Conservation (phyloP, 1,140 invertebrate genomes). For the Drosophila subpulchrella region DNA sequence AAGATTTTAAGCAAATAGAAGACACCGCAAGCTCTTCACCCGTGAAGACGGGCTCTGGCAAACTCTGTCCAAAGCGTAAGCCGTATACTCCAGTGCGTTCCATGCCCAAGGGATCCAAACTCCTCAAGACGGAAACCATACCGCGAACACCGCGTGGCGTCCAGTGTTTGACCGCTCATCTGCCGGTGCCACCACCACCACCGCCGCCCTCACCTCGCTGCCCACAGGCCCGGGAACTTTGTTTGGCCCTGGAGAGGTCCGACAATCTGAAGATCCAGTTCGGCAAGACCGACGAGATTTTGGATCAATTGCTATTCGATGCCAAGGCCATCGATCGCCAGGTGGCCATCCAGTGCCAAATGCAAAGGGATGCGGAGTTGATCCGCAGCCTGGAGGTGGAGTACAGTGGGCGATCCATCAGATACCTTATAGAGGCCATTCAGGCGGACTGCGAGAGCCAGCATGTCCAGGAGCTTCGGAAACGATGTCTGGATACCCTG, state of each 20-base stretch:
- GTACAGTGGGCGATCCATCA: slow-evolving; percentile 19
- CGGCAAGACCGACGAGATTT: slow-evolving; percentile 33
- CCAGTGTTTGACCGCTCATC: slow-evolving; percentile 4
- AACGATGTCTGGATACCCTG: background rate
- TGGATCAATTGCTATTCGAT: slow-evolving; percentile 34
- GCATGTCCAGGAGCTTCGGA: background rate
- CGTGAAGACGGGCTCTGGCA: background rate
- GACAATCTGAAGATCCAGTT: slow-evolving; percentile 29
- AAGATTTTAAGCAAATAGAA: background rate
- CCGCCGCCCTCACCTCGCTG: slow-evolving; percentile 62
- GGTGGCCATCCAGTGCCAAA: slow-evolving; percentile 14
- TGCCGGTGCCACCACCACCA: slow-evolving; percentile 34
- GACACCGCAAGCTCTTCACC: background rate
- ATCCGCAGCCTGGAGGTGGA: slow-evolving; percentile 57
- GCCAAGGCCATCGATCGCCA: slow-evolving; percentile 41
- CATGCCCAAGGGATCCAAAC: background rate
- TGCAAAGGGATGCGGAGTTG: slow-evolving; percentile 45
- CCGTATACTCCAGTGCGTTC: background rate
- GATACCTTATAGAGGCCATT: slow-evolving; percentile 9
- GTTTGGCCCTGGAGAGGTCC: slow-evolving; percentile 8
- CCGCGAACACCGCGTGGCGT: background rate
- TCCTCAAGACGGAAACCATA: background rate
- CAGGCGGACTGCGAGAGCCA: slow-evolving; percentile 8
- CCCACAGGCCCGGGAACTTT: slow-evolving; percentile 13
- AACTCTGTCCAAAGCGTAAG: background rate